Conservation (phyloP, 2,888 invertebrate genomes). For the Pyrocoelia pectoralis region DNA sequence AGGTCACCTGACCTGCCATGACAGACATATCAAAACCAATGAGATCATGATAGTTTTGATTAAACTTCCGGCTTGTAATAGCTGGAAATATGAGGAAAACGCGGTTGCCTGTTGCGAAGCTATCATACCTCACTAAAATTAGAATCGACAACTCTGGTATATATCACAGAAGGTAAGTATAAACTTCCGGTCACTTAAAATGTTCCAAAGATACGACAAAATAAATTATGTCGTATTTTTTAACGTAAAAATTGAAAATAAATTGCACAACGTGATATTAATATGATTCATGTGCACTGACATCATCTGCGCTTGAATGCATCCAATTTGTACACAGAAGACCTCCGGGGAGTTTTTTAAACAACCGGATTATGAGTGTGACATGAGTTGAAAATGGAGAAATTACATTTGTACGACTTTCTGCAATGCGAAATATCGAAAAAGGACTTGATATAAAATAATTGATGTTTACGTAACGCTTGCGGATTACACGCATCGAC, state of each 20-base stretch:
- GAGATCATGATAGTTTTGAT: conserved; percentile 38
- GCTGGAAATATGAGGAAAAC: conserved; percentile 28
- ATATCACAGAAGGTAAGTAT: neutral
- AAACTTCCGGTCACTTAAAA: neutral
- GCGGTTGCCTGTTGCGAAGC: conserved; percentile 29
- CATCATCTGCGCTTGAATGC: conserved; percentile 36
- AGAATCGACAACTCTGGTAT: conserved; percentile 1
- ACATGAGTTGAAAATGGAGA: conserved; percentile 22
- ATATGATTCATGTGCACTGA: conserved; percentile 34
- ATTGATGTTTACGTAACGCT: too few relatives aligned
- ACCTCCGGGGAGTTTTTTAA: conserved; percentile 34
- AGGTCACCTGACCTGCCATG: conserved; percentile 35
- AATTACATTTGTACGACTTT: conserved; percentile 6
- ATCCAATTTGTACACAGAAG: conserved; percentile 34
- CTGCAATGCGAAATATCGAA: neutral
- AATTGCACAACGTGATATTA: conserved; percentile 27
- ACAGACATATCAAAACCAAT: conserved; percentile 35
- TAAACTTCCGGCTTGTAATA: conserved; percentile 39
- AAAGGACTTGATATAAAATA: neutral
- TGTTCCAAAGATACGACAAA: neutral
- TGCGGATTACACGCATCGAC: neutral
- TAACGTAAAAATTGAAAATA: neutral
- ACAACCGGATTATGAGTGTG: conserved; percentile 31
- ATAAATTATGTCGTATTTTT: neutral
- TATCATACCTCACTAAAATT: conserved; percentile 24